Base-by-base conservation (phyloP, 2,797 vertebrate species). In the Decapterus maruadsi region DNA sequence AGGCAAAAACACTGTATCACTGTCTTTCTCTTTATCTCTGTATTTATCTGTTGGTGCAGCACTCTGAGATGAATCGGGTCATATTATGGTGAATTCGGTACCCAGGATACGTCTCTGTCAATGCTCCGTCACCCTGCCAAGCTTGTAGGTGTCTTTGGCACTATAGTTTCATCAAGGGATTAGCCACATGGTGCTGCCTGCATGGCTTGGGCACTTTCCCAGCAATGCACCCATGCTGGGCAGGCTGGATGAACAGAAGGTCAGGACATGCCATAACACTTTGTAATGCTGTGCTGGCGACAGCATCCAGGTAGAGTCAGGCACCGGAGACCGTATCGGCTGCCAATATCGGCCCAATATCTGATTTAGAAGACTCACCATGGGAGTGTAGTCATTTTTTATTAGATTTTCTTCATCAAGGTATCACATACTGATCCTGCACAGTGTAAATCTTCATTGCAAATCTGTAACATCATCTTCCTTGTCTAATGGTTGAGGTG, bases 231-330 rank as follows among this genome's bases (percentile, higher is more conserved):
- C 50, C 79, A 78, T 75, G 81, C 87, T 68, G 81, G 40, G 74
- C 58, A 73, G 81, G 74, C 85, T 87, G 65, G 84, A 83, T 68
- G 75, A 91, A 81, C 91, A 94, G 93, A 93, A 89, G 91, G 90
- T 86, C 86, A 84, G 85, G 79, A 87, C 90, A 88, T 87, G 84
- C 76, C 84, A 67, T 75, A 73, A 89, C 87, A 90, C 57, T 62
- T 81, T 67, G 77, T 86, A 86, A 85, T 65, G 67, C 68, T 80
- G 82, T 48, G 77, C 38, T 60, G 56, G 63, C 56, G 31, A 75
- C 80, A 73, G 77, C 59, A 55, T 43, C 64, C 73, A 77, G 86
- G 46, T 54, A 29, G 42, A 36, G 60, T 60, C 78, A 83, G 80
- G 53, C 71, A 68, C 31, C 14, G 51, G 45, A 63, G 70, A 38